Conservation (phyloP, 2,888 invertebrate species). For the Cantharis rustica region DNA sequence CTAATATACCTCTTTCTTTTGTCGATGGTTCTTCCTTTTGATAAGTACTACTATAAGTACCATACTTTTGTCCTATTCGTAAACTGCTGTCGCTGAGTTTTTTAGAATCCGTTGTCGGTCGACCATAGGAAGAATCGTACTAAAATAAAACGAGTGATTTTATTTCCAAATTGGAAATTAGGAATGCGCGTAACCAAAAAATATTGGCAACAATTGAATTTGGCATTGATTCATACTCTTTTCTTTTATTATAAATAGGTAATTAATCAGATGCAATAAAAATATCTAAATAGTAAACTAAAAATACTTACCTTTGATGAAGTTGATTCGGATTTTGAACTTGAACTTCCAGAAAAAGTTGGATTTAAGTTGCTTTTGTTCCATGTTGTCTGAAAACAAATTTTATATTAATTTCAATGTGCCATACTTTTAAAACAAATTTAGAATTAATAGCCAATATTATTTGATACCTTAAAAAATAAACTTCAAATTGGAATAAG, state of each 20-base stretch:
- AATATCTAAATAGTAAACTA: neutral
- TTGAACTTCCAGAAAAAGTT: constrained; percentile 29
- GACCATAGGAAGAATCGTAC: constrained; percentile 48
- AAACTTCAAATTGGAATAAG: too few relatives aligned
- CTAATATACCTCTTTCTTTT: constrained; percentile 34
- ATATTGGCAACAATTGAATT: neutral
- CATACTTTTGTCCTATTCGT: constrained; percentile 45
- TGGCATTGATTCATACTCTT: neutral
- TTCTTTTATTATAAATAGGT: neutral
- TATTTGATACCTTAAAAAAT: too few relatives aligned
- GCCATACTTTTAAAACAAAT: neutral
- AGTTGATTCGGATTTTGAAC: constrained; percentile 29
- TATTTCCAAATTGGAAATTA: neutral
- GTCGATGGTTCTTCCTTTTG: constrained; percentile 41
- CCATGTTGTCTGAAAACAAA: constrained; percentile 36
- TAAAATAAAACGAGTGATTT: constrained; percentile 35
- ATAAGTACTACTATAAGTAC: constrained; percentile 44
- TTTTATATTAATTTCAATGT: neutral
- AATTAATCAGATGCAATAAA: neutral
- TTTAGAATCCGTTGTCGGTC: constrained; percentile 43
- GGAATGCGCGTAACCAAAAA: neutral
- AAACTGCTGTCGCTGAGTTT: constrained; percentile 45
- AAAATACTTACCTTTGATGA: constrained; percentile 30
- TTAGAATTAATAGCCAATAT: too few relatives aligned
- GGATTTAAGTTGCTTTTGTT: constrained; percentile 34